Conservation (phyloP, 2,888 invertebrate species). For the Calliopum simillimum region DNA sequence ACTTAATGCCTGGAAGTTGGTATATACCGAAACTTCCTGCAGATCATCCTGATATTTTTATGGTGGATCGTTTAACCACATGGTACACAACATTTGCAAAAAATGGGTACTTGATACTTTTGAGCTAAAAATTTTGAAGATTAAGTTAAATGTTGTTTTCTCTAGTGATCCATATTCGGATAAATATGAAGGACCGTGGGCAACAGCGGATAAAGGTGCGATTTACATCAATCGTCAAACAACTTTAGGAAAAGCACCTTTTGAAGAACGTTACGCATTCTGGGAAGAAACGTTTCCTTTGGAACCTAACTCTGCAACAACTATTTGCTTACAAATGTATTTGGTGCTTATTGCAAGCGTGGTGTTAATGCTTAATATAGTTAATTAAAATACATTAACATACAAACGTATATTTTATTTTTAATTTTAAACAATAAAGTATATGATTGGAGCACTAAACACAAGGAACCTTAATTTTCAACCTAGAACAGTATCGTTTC, state of each 20-base stretch:
- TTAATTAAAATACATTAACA: too few relatives aligned
- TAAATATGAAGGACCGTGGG: conserved; percentile 44
- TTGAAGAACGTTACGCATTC: conserved; percentile 46
- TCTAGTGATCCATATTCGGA: neutral
- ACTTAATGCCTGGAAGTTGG: conserved; percentile 52
- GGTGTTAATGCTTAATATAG: too few relatives aligned
- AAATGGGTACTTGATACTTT: conserved; percentile 57
- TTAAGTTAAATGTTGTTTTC: conserved; percentile 28
- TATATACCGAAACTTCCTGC: conserved; percentile 53
- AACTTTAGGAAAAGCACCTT: conserved; percentile 44
- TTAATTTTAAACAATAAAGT: too few relatives aligned
- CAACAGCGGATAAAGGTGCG: conserved; percentile 41
- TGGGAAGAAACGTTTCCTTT: conserved; percentile 49
- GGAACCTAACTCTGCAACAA: too few relatives aligned
- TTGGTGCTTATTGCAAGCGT: too few relatives aligned
- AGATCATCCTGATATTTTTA: conserved; percentile 62
- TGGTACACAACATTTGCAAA: conserved; percentile 65
- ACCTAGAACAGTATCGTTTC: too few relatives aligned
- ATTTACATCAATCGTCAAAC: conserved; percentile 50
- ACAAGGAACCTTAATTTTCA: too few relatives aligned
- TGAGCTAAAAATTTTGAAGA: conserved; percentile 34
- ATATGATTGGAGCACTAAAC: too few relatives aligned
- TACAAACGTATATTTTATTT: too few relatives aligned
- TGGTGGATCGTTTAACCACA: conserved; percentile 64
- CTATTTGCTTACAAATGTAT: too few relatives aligned